Evolutionary conservation across 2,797 vertebrate species (phyloP), one percentile per base, ranked within the genome.

Genomic region (Pangasius krempfi): DNA sequence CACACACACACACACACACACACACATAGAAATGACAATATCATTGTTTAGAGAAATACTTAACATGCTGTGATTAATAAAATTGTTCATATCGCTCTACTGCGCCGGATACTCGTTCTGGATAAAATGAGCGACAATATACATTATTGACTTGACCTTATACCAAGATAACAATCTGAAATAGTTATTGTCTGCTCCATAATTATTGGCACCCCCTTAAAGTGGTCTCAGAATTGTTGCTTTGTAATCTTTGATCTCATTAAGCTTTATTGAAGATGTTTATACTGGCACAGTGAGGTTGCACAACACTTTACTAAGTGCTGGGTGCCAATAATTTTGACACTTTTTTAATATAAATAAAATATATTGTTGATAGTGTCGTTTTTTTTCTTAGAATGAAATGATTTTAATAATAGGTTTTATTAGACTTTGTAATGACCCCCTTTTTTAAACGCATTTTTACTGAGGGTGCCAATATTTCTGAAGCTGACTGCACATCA

Each of bases 1-100:
- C 76, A 33, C 76, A 56, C 76, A 54, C 50, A 58, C 54, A 44
- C 56, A 64, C 40, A 44, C 80, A 62, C 80, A 44, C 80, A 82
- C 56, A 27, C 54, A 62, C 80, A 62, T 1, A 62, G 5, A 44
- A n/a, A 62, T 16, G 13, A 22, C 30, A 58, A 37, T 25, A 58
- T 58, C 1, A 9, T 80, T 37, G 18, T 79, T 56, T 37, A 50
- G 3, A 76, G 44, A 76, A 76, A 76, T 52, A 52, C 2, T 47
- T 75, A 76, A 76, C 22, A 75, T 1, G 12, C 47, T 27, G 30
- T 22, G 52, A 58, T 80, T 56, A 80, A 58, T 56, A 52, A 56
- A 10, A 82, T 60, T 40, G 13, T 79, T 30, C 50, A 30, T 10
- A 56, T 56, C 30, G 8, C 78, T 37, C 4, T 3, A 1, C 56